Conservation (phyloP, 2,888 invertebrate genomes). For the Stenotaenia linearis region DNA sequence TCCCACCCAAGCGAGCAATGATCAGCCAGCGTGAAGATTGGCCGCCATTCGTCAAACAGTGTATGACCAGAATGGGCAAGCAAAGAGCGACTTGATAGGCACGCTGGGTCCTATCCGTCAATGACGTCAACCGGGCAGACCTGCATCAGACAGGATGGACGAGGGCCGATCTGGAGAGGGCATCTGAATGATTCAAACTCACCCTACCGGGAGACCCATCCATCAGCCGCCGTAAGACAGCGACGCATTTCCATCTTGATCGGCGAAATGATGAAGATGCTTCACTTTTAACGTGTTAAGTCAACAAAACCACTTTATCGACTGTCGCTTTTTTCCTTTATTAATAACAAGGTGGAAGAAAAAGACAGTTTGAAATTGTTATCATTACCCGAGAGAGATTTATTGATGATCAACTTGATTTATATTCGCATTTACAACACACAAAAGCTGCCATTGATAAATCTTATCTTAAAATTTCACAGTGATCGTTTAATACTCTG, state of each 20-base stretch:
- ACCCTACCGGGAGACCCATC: neutral
- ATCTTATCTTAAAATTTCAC: conserved; percentile 8
- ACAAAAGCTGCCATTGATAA: neutral
- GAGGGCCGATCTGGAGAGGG: neutral
- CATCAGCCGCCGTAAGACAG: neutral
- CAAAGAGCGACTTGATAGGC: conserved; percentile 4
- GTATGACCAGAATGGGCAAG: conserved; percentile 13
- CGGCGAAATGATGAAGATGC: neutral
- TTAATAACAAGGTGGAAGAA: neutral
- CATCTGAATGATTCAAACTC: conserved; percentile 10
- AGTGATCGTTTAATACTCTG: neutral
- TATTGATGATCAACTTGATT: neutral
- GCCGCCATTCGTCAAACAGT: conserved; percentile 17
- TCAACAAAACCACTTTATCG: neutral
- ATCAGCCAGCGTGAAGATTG: conserved; percentile 26
- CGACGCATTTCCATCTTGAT: neutral
- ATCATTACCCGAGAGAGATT: neutral
- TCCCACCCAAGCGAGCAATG: conserved; percentile 12
- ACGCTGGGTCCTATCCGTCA: conserved; percentile 5
- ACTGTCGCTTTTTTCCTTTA: neutral
- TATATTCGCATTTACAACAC: conserved; percentile 5
- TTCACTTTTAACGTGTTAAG: conserved; percentile 11
- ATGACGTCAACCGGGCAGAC: conserved; percentile 8
- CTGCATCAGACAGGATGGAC: conserved; percentile 1
- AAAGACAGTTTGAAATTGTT: neutral